A percentile compares a stretch with the other conserved stretches of the same genome.
phyloP scores from a whole-genome alignment of 2,888 invertebrate species.

The Synergus itoensis region DNA sequence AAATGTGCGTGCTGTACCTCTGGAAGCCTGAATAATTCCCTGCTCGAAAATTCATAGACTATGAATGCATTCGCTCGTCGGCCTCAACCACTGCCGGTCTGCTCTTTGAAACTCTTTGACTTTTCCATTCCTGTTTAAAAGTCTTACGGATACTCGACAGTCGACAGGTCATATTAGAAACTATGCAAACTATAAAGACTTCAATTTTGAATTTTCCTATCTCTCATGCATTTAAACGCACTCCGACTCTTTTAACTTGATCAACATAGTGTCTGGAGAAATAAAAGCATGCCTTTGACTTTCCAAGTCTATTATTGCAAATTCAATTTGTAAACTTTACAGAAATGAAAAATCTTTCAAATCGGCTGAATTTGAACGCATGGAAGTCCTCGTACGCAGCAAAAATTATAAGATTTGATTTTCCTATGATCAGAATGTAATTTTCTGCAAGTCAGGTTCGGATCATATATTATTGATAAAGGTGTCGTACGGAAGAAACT shows the following conservation, averaged over 20 bases:
- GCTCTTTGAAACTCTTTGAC: constrained; percentile 15
- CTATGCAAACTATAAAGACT: not conserved
- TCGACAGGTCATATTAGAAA: not conserved
- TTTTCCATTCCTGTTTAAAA: not conserved
- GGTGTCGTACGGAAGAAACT: not conserved
- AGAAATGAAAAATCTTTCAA: not conserved
- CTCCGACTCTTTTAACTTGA: too few species aligned
- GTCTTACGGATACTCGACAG: not conserved
- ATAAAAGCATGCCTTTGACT: too few species aligned
- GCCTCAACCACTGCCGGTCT: not conserved
- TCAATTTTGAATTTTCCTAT: not conserved
- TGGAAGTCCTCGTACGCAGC: not conserved
- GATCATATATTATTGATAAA: too few species aligned
- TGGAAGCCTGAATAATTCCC: constrained; percentile 50
- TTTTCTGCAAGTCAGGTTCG: not conserved
- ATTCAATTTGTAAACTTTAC: too few species aligned
- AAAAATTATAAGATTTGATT: not conserved
- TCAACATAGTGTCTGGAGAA: too few species aligned
- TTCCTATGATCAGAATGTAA: not conserved
- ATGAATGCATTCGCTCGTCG: constrained; percentile 44
- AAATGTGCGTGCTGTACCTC: constrained; percentile 44
- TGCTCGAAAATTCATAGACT: constrained; percentile 53
- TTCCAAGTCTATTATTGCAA: too few species aligned
- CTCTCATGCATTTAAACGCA: too few species aligned
- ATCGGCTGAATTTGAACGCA: too few species aligned